A percentile compares a stretch with the other conserved stretches of the same genome.
These are phyloP conservation scores for Morelia viridis DNA, from an alignment of 2,797 vertebrate genomes.

Conservation along the genomic window DNA sequence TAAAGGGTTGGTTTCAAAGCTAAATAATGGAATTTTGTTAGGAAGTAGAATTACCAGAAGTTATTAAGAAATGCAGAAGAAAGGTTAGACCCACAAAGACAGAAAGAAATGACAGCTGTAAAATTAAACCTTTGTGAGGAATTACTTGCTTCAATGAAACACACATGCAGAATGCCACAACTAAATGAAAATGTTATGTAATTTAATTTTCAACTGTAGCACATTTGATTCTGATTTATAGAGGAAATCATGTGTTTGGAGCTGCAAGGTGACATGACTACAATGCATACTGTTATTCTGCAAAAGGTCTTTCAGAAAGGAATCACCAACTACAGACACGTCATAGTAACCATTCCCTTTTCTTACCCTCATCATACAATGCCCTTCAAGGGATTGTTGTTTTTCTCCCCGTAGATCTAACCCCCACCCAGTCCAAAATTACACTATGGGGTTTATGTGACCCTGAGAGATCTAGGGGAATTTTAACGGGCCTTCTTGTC, in stretches of 20 bases:
- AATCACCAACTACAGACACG: background rate
- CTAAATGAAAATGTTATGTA: constrained; percentile 4
- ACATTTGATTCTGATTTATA: background rate
- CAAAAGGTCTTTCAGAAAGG: constrained; percentile 14
- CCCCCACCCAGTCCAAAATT: background rate
- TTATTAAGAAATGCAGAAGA: background rate
- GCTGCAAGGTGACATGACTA: background rate
- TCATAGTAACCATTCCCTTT: background rate
- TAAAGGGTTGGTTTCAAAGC: background rate
- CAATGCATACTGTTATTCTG: background rate
- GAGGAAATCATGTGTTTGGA: background rate
- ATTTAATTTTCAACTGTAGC: background rate
- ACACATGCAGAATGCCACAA: background rate
- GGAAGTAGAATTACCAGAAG: background rate
- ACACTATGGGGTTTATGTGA: background rate
- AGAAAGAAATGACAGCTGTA: background rate
- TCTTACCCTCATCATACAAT: background rate
- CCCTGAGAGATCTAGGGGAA: background rate
- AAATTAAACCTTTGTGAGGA: constrained; percentile 17
- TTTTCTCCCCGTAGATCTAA: background rate
- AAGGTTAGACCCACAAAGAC: background rate
- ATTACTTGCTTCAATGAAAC: constrained; percentile 13
- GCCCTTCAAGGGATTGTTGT: background rate
- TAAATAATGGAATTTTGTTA: background rate
- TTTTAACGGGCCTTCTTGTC: background rate